These are phyloP conservation scores for Chondrilla cf. caribensis DNA, from an alignment of 37 sponge, comb jelly and placozoan species.

Conservation along the genomic window DNA sequence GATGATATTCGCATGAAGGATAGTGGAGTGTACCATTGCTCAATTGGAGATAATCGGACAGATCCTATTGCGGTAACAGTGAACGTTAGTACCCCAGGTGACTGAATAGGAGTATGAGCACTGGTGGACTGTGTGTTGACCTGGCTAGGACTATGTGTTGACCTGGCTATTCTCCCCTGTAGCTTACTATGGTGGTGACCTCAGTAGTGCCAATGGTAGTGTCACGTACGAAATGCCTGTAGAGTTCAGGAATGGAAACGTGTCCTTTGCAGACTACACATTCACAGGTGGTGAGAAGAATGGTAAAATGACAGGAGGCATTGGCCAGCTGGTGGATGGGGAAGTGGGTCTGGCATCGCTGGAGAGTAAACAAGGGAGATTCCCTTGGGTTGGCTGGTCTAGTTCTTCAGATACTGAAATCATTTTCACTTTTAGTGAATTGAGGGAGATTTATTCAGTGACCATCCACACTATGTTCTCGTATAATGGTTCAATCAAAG, in stretches of 20 bases:
- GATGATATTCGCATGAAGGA: neutral
- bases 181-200: neutral
- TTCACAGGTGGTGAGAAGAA: neutral
- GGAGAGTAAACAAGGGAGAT: neutral
- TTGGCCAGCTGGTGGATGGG: constrained; percentile 15
- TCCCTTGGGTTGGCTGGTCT: constrained; percentile 6
- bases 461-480: neutral
- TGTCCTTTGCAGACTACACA: neutral
- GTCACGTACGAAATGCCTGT: neutral
- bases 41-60: neutral
- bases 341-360: neutral
- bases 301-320: neutral
- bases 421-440: neutral
- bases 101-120: no score
- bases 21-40: neutral
- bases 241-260: neutral
- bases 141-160: no score
- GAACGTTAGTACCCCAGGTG: neutral
- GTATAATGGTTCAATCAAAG: neutral
- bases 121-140: no score
- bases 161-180: no score
- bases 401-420: neutral
- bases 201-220: neutral
- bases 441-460: neutral
- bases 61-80: neutral